Conservation (phyloP, 2,888 invertebrate species). For the Scaptodrosophila latifasciaeformis region DNA sequence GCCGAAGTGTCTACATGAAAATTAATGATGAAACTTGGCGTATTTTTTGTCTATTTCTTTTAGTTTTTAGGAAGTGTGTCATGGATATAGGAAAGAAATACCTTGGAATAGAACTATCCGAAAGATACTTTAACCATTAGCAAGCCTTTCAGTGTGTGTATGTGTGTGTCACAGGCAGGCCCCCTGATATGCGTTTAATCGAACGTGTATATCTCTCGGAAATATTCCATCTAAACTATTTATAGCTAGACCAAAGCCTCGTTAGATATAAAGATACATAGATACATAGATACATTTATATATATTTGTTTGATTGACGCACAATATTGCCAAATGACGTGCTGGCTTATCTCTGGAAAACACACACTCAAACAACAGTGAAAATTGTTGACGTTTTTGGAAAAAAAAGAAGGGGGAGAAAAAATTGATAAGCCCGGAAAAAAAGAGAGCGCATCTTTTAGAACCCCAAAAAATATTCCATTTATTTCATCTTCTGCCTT, state of each 20-base stretch:
- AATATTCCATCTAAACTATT: slow-evolving; percentile 10
- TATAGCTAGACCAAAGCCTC: slow-evolving; percentile 12
- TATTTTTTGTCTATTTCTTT: too few relatives aligned
- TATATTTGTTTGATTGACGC: slow-evolving; percentile 53
- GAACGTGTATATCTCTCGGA: background rate
- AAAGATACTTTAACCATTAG: too few relatives aligned
- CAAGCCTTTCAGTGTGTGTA: background rate
- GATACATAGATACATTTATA: slow-evolving; percentile 31
- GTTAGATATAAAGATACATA: slow-evolving; percentile 45
- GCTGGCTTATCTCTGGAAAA: background rate
- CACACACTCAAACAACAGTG: too few relatives aligned
- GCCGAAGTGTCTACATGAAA: slow-evolving; percentile 37
- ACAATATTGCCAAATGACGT: slow-evolving; percentile 54
- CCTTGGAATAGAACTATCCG: too few relatives aligned
- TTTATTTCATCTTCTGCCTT: background rate
- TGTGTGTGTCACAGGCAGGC: slow-evolving; percentile 10
- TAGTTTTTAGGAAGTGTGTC: slow-evolving; percentile 58
- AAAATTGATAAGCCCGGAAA: too few relatives aligned
- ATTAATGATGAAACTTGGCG: slow-evolving; percentile 67
- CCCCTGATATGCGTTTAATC: slow-evolving; percentile 5
- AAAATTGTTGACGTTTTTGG: too few relatives aligned
- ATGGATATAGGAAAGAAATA: slow-evolving; percentile 45
- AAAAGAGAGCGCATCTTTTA: too few relatives aligned
- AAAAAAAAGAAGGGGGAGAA: too few relatives aligned
- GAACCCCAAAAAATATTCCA: background rate